A percentile compares a stretch with the other conserved stretches of the same genome.
Evolutionary conservation across 1,140 invertebrate genomes (phyloP).

Genomic region (Drosophila sechellia): DNA sequence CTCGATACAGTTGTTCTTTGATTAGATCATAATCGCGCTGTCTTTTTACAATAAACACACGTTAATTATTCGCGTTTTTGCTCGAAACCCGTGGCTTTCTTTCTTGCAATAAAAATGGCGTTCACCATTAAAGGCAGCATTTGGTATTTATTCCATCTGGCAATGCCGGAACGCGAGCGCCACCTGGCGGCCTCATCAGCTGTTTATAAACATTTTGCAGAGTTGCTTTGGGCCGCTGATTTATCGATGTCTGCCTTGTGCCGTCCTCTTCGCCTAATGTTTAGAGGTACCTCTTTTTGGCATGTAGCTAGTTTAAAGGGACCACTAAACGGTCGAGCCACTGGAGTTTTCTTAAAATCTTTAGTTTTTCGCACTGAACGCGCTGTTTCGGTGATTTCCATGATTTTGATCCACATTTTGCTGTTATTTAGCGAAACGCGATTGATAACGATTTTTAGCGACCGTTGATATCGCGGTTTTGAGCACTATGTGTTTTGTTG

Average conservation of each 20-base stretch:
- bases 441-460: slow-evolving; percentile 30
- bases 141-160: slow-evolving; percentile 26
- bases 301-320: slow-evolving; percentile 65
- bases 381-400: slow-evolving; percentile 5
- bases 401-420: slow-evolving; percentile 15
- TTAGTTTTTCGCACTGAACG: slow-evolving; percentile 28
- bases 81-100: slow-evolving; percentile 58
- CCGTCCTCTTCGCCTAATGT: slow-evolving; percentile 72
- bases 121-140: slow-evolving; percentile 43
- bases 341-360: slow-evolving; percentile 67
- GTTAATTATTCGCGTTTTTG: slow-evolving; percentile 16
- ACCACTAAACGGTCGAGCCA: slow-evolving; percentile 65
- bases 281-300: slow-evolving; percentile 69
- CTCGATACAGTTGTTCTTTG: neutral
- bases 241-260: slow-evolving; percentile 65
- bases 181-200: slow-evolving; percentile 46
- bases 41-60: slow-evolving; percentile 1
- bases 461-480: slow-evolving; percentile 29
- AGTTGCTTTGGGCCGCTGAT: slow-evolving; percentile 61
- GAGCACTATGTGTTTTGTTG: slow-evolving; percentile 32
- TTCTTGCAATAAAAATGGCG: slow-evolving; percentile 67
- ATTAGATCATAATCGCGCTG: slow-evolving; percentile 20
- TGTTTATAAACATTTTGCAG: slow-evolving; percentile 68
- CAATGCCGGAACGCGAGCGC: slow-evolving; percentile 51
- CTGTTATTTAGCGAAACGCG: slow-evolving; percentile 6